Base-by-base conservation (phyloP, 2,113 vertebrate species). In the Nerophis ophidion region DNA sequence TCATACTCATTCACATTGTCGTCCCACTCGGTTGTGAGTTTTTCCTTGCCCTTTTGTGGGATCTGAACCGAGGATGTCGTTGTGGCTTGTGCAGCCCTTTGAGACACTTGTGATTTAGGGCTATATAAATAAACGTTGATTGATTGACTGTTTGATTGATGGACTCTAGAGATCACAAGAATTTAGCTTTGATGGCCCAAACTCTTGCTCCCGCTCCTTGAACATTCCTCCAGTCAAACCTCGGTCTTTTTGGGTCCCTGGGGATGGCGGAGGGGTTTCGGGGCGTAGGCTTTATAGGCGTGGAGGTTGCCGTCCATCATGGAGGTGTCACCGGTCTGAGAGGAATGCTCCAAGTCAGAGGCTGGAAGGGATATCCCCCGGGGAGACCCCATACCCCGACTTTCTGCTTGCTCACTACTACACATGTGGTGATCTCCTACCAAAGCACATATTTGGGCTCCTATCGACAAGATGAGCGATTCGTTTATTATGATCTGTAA, bases 291-390 rank as follows among this genome's bases (percentile, higher is more conserved):
- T 56, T 86, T 65, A 85, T 70, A 75, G 63, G 79, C 86, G 71
- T 81, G 81, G 74, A 85, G 74, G 80, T 80, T 78, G 64, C 72
- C 69, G 77, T 88, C 74, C 74, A 63, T 86, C 84, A 83, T 70
- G 52, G 40, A 54, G 68, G 74, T n/a, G 65, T 81, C 81, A 77
- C 74, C 66, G 72, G 75, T 75, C 38, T 71, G 70, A 51, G 62
- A 75, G 81, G 81, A 86, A 87, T 85, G 79, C 60, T 73, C 51
- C 59, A 34, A 79, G 80, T 86, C 79, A 77, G 55, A 64, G 53
- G 45, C 49, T 59, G 56, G 48, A 50, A 56, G 46, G 52, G 48
- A 6, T 5, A 63, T 76, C 77, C 75, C 66, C 0, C 13, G 74
- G 74, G 70, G 81, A 77, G 48, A 57, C 36, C 26, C 15, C 65